Percentiles rank a stretch among this genome's conserved stretches.
These are phyloP conservation scores for Onthophagus sagittarius DNA, from an alignment of 2,888 invertebrate species.

Conservation along the genomic window DNA sequence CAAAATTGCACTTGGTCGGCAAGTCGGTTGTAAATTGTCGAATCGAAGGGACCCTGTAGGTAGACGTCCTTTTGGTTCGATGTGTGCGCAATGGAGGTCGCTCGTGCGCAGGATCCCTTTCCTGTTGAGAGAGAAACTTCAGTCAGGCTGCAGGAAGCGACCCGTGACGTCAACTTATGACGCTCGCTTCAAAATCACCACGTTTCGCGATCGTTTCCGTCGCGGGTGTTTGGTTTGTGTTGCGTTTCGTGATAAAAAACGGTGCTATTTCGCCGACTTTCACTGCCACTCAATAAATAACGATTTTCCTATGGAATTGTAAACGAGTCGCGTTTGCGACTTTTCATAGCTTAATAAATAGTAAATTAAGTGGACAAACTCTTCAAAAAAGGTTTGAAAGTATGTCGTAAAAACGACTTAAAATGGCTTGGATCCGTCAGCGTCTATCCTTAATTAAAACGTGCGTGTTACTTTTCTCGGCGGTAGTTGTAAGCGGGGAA, in stretches of 20 bases:
- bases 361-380: background rate
- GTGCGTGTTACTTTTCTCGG: slow-evolving; percentile 1
- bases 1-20: slow-evolving; percentile 22
- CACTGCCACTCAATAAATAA: background rate
- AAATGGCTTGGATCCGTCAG: slow-evolving; percentile 2
- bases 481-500: slow-evolving; percentile 5
- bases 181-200: slow-evolving; percentile 2
- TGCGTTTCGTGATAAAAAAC: background rate
- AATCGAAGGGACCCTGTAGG: slow-evolving; percentile 44
- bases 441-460: background rate
- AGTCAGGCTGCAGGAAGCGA: slow-evolving; percentile 43
- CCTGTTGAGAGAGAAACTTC: slow-evolving; percentile 45
- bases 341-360: background rate
- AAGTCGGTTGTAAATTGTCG: slow-evolving; percentile 41
- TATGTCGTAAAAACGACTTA: background rate
- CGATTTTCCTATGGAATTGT: background rate
- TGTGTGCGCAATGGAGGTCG: slow-evolving; percentile 46
- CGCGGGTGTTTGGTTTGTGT: background rate
- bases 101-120: slow-evolving; percentile 52
- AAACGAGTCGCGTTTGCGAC: background rate
- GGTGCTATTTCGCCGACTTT: background rate
- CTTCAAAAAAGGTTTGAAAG: background rate
- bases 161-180: slow-evolving; percentile 31
- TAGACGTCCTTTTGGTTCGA: slow-evolving; percentile 24
- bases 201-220: slow-evolving; percentile 6